phyloP scores from a whole-genome alignment of 2,888 invertebrate species.

The Polymixis flavicincta region DNA sequence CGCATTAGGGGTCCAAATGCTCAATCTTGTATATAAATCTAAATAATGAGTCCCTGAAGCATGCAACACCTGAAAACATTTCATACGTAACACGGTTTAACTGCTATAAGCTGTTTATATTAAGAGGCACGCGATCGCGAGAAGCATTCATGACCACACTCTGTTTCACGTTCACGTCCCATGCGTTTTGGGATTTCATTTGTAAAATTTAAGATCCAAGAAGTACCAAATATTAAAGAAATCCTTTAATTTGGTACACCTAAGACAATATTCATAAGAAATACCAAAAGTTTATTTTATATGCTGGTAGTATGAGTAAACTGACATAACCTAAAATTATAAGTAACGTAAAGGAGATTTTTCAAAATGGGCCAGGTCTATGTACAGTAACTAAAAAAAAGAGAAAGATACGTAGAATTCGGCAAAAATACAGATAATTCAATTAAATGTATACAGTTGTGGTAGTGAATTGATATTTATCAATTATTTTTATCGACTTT shows the following conservation, averaged over 20 bases:
- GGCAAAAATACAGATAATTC: too few relatives aligned
- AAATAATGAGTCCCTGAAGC: slow-evolving; percentile 67
- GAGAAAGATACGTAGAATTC: too few relatives aligned
- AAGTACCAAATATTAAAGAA: not conserved
- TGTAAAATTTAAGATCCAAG: not conserved
- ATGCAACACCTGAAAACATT: slow-evolving; percentile 67
- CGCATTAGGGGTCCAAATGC: slow-evolving; percentile 57
- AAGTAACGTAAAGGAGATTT: too few relatives aligned
- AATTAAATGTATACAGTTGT: too few relatives aligned
- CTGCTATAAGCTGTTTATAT: slow-evolving; percentile 58
- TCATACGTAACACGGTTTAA: slow-evolving; percentile 63
- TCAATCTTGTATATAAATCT: slow-evolving; percentile 70
- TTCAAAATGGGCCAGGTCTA: too few relatives aligned
- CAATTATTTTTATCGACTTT: too few relatives aligned
- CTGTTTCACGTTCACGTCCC: not conserved
- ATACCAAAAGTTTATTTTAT: not conserved
- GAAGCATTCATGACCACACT: slow-evolving; percentile 16
- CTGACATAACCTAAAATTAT: too few relatives aligned
- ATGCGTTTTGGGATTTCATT: not conserved
- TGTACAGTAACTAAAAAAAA: too few relatives aligned
- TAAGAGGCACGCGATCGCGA: slow-evolving; percentile 61
- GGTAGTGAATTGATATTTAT: too few relatives aligned
- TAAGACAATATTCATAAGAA: not conserved
- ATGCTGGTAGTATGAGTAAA: not conserved
- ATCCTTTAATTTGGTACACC: not conserved